These are phyloP conservation scores for Griposia aprilina DNA, from an alignment of 2,888 invertebrate species.

Conservation along the genomic window DNA sequence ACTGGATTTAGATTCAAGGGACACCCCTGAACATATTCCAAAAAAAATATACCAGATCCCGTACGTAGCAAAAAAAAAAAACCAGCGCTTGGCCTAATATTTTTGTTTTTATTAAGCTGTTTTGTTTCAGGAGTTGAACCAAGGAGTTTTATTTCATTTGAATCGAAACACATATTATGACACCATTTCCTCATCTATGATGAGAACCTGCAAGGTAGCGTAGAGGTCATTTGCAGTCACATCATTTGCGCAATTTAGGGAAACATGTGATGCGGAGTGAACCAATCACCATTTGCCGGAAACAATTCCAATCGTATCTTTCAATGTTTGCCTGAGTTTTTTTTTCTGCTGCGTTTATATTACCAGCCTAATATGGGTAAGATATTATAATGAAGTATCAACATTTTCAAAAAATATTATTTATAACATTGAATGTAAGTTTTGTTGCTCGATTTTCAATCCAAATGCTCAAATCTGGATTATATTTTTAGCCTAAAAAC, in stretches of 20 bases:
- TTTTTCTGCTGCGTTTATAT: not conserved
- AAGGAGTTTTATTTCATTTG: slow-evolving; percentile 20
- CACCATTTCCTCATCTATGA: slow-evolving; percentile 6
- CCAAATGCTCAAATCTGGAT: not conserved
- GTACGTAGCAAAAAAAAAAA: too few relatives aligned
- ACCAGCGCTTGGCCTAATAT: too few relatives aligned
- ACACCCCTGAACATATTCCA: too few relatives aligned
- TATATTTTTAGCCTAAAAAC: not conserved
- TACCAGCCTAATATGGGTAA: not conserved
- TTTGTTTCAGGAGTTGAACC: slow-evolving; percentile 26
- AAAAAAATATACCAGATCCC: too few relatives aligned
- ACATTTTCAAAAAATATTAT: not conserved
- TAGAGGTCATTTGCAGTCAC: slow-evolving; percentile 12
- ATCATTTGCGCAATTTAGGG: slow-evolving; percentile 19
- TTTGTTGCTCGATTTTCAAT: not conserved
- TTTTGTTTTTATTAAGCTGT: slow-evolving; percentile 47
- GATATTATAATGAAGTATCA: not conserved
- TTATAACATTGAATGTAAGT: not conserved
- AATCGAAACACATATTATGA: slow-evolving; percentile 21
- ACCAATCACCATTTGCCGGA: slow-evolving; percentile 24
- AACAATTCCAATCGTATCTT: not conserved
- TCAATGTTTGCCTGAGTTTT: slow-evolving; percentile 2
- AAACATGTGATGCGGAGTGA: slow-evolving; percentile 18
- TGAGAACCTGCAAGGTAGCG: not conserved
- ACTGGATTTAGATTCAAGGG: too few relatives aligned